Evolutionary conservation across 2,888 invertebrate genomes (phyloP).

Genomic region (Andrena trimmerana): DNA sequence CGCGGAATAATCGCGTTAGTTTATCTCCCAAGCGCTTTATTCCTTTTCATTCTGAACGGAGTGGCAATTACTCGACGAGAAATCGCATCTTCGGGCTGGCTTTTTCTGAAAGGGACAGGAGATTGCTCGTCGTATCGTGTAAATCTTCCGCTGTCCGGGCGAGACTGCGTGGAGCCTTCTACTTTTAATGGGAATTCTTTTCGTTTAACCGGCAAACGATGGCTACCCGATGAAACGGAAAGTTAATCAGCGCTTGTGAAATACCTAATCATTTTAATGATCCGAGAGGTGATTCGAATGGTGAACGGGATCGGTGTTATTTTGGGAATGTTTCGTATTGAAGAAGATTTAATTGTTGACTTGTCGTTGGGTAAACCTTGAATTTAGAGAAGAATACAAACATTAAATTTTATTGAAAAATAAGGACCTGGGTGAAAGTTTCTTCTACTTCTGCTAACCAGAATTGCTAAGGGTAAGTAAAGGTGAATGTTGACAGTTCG

Average conservation of each 20-base stretch:
- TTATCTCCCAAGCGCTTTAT: conserved; percentile 52
- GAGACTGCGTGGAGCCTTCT: neutral
- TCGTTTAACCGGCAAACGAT: conserved; percentile 7
- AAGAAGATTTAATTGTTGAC: neutral
- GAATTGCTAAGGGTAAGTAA: neutral
- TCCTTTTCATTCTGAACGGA: conserved; percentile 48
- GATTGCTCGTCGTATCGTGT: conserved; percentile 48
- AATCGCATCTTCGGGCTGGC: conserved; percentile 44
- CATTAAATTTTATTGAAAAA: neutral
- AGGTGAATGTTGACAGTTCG: neutral
- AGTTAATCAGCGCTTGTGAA: conserved; percentile 10
- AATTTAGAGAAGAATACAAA: too few species aligned
- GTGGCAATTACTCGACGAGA: conserved; percentile 52
- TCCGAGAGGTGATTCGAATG: neutral
- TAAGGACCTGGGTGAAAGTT: neutral
- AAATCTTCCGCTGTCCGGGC: conserved; percentile 28
- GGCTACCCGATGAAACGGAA: conserved; percentile 10
- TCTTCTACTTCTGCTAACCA: neutral
- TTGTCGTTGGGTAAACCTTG: too few species aligned
- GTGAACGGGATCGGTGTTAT: neutral
- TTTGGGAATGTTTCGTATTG: neutral
- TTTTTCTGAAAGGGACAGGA: conserved; percentile 41
- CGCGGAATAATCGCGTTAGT: conserved; percentile 54
- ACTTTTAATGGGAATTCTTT: conserved; percentile 46
- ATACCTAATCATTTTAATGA: neutral